phyloP scores from a whole-genome alignment of 2,888 invertebrate species.

The Caenorhabditis imperialis region DNA sequence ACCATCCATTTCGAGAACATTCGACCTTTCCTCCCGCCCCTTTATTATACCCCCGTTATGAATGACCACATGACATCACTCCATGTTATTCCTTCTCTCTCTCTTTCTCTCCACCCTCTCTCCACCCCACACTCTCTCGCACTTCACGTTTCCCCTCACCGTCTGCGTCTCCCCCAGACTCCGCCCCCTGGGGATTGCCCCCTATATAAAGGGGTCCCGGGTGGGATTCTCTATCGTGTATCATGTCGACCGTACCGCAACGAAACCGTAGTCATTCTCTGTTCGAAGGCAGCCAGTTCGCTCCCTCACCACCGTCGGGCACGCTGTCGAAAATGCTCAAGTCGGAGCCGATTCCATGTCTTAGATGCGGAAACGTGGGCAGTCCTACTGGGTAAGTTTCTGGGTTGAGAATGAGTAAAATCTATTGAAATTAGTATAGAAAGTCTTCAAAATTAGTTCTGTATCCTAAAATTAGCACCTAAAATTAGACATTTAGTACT shows the following conservation, averaged over 20 bases:
- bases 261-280: constrained; percentile 55
- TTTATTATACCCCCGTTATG: not conserved
- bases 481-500: too few species aligned
- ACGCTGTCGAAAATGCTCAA: constrained; percentile 55
- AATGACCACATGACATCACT: not conserved
- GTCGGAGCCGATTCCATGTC: constrained; percentile 63
- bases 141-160: not conserved
- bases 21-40: constrained; percentile 10
- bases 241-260: constrained; percentile 23
- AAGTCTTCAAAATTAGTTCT: too few species aligned
- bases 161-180: not conserved
- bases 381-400: constrained; percentile 59
- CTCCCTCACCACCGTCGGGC: constrained; percentile 21
- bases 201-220: not conserved
- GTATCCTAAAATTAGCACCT: too few species aligned
- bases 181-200: not conserved
- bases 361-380: constrained; percentile 59
- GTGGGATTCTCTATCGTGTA: not conserved
- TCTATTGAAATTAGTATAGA: too few species aligned
- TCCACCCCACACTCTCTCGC: too few species aligned
- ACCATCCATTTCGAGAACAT: constrained; percentile 5
- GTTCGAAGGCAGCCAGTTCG: constrained; percentile 42
- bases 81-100: not conserved
- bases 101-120: not conserved
- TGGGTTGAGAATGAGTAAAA: too few species aligned